phyloP scores from a whole-genome alignment of 2,888 invertebrate genomes.

The Hyppa rectilinea region DNA sequence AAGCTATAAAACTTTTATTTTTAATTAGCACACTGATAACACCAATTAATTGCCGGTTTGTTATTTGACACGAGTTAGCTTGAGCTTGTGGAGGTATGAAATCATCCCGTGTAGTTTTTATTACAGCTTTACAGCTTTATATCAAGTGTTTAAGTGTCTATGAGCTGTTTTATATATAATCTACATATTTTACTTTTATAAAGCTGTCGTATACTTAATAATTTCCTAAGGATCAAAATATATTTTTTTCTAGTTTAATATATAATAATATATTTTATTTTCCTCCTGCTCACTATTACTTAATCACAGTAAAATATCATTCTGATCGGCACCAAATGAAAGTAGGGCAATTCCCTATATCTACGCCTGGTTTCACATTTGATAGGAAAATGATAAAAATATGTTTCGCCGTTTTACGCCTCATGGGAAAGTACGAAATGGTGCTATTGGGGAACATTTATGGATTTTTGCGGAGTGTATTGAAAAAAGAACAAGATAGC shows the following conservation, averaged over 20 bases:
- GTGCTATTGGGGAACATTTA: neutral
- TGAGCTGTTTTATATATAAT: neutral
- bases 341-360: neutral
- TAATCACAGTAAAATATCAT: neutral
- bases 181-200: neutral
- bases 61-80: slow-evolving; percentile 47
- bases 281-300: neutral
- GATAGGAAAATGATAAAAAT: neutral
- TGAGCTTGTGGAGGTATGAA: slow-evolving; percentile 7
- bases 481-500: neutral
- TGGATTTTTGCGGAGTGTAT: neutral
- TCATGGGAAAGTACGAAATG: too few relatives aligned
- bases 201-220: neutral
- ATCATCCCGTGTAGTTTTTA: slow-evolving; percentile 9
- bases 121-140: neutral
- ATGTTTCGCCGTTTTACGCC: too few relatives aligned
- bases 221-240: too few relatives aligned
- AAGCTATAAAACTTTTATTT: slow-evolving; percentile 50
- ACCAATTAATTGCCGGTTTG: slow-evolving; percentile 42
- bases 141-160: neutral
- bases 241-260: too few relatives aligned
- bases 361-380: too few relatives aligned
- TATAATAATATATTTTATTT: too few relatives aligned
- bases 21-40: slow-evolving; percentile 57
- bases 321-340: neutral